phyloP scores from a whole-genome alignment of 1,140 invertebrate genomes.

The Zaprionus ornatus region DNA sequence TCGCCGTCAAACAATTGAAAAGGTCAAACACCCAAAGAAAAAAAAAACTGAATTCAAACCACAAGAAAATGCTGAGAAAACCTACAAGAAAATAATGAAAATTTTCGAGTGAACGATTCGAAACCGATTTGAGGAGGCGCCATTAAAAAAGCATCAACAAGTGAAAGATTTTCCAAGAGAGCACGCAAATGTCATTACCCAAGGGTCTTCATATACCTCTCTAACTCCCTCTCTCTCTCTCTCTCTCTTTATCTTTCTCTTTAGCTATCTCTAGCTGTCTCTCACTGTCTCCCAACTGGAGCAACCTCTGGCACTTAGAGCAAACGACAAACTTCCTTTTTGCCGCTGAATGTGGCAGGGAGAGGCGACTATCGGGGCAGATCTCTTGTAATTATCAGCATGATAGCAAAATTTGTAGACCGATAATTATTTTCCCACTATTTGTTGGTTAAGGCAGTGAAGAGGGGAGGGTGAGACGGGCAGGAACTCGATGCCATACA shows the following conservation, averaged over 20 bases:
- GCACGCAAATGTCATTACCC: constrained; percentile 49
- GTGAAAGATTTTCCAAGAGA: constrained; percentile 3
- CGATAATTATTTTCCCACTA: constrained; percentile 81
- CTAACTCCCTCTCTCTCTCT: neutral
- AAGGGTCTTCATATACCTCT: neutral
- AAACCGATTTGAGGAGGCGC: neutral
- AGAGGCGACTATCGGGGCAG: neutral
- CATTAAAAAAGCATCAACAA: constrained; percentile 45
- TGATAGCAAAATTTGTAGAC: constrained; percentile 79
- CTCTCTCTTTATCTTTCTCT: neutral
- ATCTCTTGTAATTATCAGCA: constrained; percentile 66
- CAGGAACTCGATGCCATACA: constrained; percentile 53
- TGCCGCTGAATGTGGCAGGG: neutral
- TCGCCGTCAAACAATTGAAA: neutral
- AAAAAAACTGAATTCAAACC: neutral
- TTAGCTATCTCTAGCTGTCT: neutral
- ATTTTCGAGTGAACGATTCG: neutral
- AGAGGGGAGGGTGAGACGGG: neutral
- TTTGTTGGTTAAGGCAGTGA: constrained; percentile 11
- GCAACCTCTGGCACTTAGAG: constrained; percentile 37
- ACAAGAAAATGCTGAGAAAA: constrained; percentile 10
- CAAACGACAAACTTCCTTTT: constrained; percentile 62
- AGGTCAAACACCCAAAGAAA: no score
- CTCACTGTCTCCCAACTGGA: neutral
- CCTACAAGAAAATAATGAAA: neutral